Conservation (phyloP, 1,140 invertebrate genomes). For the Coptotermes formosanus region DNA sequence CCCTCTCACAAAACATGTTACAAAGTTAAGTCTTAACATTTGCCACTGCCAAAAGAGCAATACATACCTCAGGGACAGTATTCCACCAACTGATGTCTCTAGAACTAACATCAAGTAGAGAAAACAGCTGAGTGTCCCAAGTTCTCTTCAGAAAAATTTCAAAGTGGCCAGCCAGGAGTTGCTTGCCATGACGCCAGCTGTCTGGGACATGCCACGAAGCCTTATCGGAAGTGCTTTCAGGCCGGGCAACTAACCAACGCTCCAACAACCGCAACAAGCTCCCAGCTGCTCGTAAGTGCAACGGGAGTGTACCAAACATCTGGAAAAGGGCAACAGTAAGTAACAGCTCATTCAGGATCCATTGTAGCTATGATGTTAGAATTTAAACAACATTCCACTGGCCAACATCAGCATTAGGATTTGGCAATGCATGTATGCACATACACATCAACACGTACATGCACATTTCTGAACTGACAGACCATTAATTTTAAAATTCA, state of each 20-base stretch:
- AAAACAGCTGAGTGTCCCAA: not conserved
- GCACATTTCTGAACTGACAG: no score
- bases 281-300: not conserved
- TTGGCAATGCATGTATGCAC: no score
- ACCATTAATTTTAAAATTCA: no score
- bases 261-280: not conserved
- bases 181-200: not conserved
- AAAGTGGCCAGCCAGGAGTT: not conserved
- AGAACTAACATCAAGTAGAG: not conserved
- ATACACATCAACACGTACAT: no score
- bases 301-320: not conserved
- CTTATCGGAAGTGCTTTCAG: not conserved
- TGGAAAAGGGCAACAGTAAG: not conserved
- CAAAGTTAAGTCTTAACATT: no score
- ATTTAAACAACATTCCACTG: no score
- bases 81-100: not conserved
- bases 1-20: no score
- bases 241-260: not conserved
- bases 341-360: no score
- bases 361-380: no score
- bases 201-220: not conserved
- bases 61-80: not conserved
- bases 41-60: not conserved
- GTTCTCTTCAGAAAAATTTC: not conserved
- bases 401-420: no score